A percentile compares a stretch with the other conserved stretches of the same genome.
phyloP scores from a whole-genome alignment of 2,113 vertebrate species.

The Porphyrio hochstetteri region DNA sequence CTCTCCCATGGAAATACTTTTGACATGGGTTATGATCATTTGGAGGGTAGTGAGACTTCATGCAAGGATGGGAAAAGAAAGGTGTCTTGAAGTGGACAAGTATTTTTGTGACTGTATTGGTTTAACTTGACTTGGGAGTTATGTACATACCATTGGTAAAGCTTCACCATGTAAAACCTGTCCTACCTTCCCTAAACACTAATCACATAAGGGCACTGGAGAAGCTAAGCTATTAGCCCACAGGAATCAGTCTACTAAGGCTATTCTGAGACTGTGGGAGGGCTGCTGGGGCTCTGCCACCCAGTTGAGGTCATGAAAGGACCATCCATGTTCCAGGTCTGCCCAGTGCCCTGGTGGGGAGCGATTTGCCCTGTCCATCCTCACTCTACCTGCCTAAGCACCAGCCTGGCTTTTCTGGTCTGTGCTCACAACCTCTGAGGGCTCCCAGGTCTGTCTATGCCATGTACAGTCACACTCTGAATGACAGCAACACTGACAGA shows the following conservation, averaged over 20 bases:
- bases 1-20: not conserved
- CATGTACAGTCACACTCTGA: not conserved
- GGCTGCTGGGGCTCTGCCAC: not conserved
- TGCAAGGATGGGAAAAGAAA: not conserved
- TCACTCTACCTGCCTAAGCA: not conserved
- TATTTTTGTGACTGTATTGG: not conserved
- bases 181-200: not conserved
- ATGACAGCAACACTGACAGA: not conserved
- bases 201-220: fast-evolving
- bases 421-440: fast-evolving
- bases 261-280: not conserved
- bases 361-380: not conserved
- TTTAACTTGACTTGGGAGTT: not conserved
- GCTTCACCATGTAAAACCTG: not conserved
- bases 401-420: not conserved
- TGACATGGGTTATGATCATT: not conserved
- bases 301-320: not conserved
- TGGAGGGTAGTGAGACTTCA: not conserved
- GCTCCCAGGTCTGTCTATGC: not conserved
- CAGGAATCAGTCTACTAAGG: not conserved
- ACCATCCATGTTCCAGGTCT: not conserved
- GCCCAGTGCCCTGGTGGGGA: not conserved
- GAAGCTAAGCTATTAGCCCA: not conserved
- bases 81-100: not conserved
- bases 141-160: not conserved